phyloP scores from a whole-genome alignment of 2,797 vertebrate species.

The Petrocephalus schoutedeni region DNA sequence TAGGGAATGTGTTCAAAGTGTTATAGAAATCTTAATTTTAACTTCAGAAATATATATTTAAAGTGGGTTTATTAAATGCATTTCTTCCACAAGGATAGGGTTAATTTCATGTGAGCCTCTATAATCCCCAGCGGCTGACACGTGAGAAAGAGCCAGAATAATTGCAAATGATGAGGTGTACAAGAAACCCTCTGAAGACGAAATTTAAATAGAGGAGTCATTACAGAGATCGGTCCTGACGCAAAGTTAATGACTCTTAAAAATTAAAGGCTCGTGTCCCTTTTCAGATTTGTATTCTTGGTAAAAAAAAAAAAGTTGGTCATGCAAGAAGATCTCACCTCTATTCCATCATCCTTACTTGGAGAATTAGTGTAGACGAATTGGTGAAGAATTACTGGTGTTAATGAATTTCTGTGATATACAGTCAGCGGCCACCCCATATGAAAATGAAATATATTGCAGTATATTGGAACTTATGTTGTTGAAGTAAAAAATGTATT shows the following conservation, averaged over 20 bases:
- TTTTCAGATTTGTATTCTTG: neutral
- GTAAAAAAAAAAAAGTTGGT: neutral
- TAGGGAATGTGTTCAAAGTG: neutral
- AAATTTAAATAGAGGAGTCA: neutral
- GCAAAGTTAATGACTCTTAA: constrained; percentile 10
- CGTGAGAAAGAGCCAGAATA: neutral
- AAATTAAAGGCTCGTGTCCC: neutral
- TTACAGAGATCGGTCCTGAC: neutral
- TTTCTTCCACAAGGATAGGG: neutral
- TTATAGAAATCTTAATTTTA: neutral
- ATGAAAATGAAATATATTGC: too few species aligned
- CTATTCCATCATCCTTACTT: neutral
- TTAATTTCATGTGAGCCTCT: neutral
- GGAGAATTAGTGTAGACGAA: neutral
- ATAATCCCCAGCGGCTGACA: neutral
- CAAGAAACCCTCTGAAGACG: neutral
- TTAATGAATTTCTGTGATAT: neutral
- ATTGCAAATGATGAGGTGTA: constrained; percentile 8
- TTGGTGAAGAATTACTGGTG: neutral
- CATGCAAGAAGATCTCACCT: neutral
- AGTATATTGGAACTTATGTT: too few species aligned
- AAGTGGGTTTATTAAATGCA: neutral
- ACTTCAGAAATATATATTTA: neutral
- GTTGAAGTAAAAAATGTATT: too few species aligned
- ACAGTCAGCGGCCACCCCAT: neutral